A percentile compares a stretch with the other conserved stretches of the same genome.
phyloP scores from a whole-genome alignment of 2,113 vertebrate genomes.

The Gymnocephalus cernua region DNA sequence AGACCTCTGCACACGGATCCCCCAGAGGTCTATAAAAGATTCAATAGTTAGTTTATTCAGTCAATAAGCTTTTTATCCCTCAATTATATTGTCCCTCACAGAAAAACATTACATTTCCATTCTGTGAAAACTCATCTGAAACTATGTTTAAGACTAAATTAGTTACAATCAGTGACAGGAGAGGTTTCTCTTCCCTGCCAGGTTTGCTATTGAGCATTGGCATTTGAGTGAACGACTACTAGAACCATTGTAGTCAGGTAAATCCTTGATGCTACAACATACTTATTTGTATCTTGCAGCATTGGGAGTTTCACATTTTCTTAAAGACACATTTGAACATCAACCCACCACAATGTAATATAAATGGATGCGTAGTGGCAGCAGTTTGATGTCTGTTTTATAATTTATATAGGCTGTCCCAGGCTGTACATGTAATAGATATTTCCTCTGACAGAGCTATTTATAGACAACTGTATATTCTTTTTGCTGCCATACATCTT shows the following conservation, averaged over 20 bases:
- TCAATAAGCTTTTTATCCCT: slow-evolving; percentile 38
- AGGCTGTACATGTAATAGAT: slow-evolving; percentile 17
- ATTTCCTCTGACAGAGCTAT: slow-evolving; percentile 38
- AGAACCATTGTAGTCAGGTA: neutral
- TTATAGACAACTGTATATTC: slow-evolving; percentile 44
- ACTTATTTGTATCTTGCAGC: neutral
- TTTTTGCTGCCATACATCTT: slow-evolving; percentile 24
- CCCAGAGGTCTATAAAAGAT: slow-evolving; percentile 11
- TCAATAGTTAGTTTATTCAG: slow-evolving; percentile 15
- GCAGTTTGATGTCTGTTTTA: slow-evolving; percentile 33
- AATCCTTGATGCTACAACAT: neutral
- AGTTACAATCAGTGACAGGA: slow-evolving; percentile 14
- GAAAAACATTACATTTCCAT: slow-evolving; percentile 10
- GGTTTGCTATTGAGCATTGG: slow-evolving; percentile 7
- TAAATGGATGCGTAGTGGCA: slow-evolving; percentile 22
- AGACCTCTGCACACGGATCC: slow-evolving; percentile 13
- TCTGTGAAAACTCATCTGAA: neutral
- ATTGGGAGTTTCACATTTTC: slow-evolving; percentile 6
- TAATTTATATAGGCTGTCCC: slow-evolving; percentile 41
- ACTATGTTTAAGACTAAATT: slow-evolving; percentile 13
- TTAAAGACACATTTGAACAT: slow-evolving; percentile 2
- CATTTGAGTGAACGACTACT: neutral
- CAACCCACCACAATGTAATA: slow-evolving; percentile 21
- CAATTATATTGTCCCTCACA: slow-evolving; percentile 3
- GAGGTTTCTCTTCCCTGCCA: slow-evolving; percentile 2